A percentile compares a stretch with the other conserved stretches of the same genome.
Evolutionary conservation across 35 echinoderm and acorn worm genomes (phyloP).

Genomic region (Eucidaris tribuloides): DNA sequence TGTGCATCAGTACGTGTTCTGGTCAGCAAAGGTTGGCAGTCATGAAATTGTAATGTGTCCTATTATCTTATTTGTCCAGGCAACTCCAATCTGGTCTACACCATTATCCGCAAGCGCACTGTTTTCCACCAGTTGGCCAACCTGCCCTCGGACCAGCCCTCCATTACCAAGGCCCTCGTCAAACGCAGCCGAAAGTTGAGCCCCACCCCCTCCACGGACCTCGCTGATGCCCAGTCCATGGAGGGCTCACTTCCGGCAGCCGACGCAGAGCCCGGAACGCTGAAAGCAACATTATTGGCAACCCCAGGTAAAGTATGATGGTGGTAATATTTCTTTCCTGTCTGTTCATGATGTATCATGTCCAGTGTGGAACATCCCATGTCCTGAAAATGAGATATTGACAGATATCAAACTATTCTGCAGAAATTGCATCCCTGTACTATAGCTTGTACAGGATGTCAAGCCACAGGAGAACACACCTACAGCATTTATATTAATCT

Average conservation of each 20-base stretch:
- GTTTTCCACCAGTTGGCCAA: conserved; percentile 97
- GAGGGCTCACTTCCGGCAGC: conserved; percentile 88
- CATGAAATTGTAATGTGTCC: too few species aligned
- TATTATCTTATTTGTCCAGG: conserved; percentile 45
- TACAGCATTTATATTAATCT: too few species aligned
- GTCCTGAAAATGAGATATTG: too few species aligned
- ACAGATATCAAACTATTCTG: too few species aligned
- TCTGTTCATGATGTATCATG: too few species aligned
- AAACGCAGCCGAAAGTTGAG: conserved; percentile 68
- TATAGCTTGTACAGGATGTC: too few species aligned
- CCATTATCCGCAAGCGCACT: conserved; percentile 95
- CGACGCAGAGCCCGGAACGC: conserved; percentile 89
- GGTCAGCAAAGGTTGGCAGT: too few species aligned
- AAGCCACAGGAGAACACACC: too few species aligned
- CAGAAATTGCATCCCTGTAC: too few species aligned
- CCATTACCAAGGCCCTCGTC: conserved; percentile 81
- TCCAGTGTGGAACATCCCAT: too few species aligned
- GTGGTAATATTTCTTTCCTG: too few species aligned
- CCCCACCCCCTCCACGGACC: conserved; percentile 49
- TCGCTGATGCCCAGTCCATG: conserved; percentile 67
- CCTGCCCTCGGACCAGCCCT: conserved; percentile 80
- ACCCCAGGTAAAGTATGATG: conserved; percentile 96
- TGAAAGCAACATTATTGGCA: conserved; percentile 90
- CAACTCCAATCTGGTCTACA: conserved; percentile 96
- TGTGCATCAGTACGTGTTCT: too few species aligned